These are phyloP conservation scores for Hippoglossus hippoglossus DNA, from an alignment of 2,797 vertebrate species.

Conservation along the genomic window DNA sequence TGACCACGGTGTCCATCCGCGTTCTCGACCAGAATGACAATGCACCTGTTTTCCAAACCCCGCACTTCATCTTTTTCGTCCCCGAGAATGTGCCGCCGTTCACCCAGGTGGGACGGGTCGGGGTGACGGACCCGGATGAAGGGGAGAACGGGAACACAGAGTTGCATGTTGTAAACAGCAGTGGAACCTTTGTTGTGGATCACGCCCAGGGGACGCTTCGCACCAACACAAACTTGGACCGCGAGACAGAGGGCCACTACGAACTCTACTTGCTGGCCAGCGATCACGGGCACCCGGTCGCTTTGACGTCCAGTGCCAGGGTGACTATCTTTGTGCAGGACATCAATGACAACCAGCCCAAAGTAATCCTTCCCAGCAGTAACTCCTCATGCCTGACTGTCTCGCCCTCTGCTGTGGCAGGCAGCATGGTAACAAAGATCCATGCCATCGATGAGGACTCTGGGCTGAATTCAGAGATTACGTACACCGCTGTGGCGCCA, in stretches of 20 bases:
- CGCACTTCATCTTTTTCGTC: constrained; percentile 85
- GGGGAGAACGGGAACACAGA: constrained; percentile 80
- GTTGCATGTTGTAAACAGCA: constrained; percentile 74
- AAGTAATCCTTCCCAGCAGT: constrained; percentile 84
- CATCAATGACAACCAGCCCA: constrained; percentile 86
- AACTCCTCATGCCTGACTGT: constrained; percentile 85
- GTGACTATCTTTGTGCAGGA: constrained; percentile 86
- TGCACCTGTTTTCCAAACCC: constrained; percentile 78
- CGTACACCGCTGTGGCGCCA: constrained; percentile 73
- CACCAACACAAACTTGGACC: constrained; percentile 79
- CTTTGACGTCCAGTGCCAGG: constrained; percentile 77
- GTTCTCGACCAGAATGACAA: constrained; percentile 88
- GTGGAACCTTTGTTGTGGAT: constrained; percentile 79
- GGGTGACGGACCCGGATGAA: constrained; percentile 80
- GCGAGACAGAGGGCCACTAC: constrained; percentile 78
- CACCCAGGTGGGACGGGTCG: constrained; percentile 77
- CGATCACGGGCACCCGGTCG: constrained; percentile 78
- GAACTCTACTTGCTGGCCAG: constrained; percentile 81
- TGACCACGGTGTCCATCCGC: constrained; percentile 65
- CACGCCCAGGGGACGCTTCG: constrained; percentile 69
- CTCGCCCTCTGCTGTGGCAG: constrained; percentile 69
- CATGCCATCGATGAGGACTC: constrained; percentile 84
- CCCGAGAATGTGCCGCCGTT: constrained; percentile 77
- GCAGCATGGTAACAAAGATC: constrained; percentile 82
- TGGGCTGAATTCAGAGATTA: constrained; percentile 85